Evolutionary conservation across 2,113 vertebrate species (phyloP), one percentile per base, ranked within the genome.

Genomic region (Onychostruthus taczanowskii): DNA sequence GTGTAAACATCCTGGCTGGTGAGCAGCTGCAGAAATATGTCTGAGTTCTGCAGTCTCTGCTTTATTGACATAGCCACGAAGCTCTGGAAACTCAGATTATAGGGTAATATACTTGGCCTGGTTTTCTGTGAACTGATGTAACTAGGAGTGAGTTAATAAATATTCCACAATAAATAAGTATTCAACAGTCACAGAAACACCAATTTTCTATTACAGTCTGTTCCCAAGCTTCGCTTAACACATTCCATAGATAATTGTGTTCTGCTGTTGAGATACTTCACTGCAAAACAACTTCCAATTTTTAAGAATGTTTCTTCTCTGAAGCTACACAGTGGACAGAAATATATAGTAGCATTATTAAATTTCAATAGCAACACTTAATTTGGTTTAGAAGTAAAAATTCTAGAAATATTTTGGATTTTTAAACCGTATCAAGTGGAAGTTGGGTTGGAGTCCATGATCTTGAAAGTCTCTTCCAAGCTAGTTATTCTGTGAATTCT

Each of bases 91-190:
- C 77, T 88, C 70, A 26, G 31, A 59, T 74, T 62, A 39, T 50
- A 59, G 47, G 39, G 30, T 79, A 80, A 23, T 86, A 33, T 16
- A 66, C 55, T 80, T 62, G 85, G 90, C 63, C 63, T 43, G 39
- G n/a, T 88, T 95, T 92, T 90, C 88, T 49, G 63, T 86, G 82
- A 88, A 43, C 62, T 85, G 70, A 69, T 88, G 33, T 78, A 89
- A 77, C 78, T 72, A 55, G 80, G 84, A 95, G 84, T 44, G 73
- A 89, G 44, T 89, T 90, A 95, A 87, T 94, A 95, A 93, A 81
- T 96, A 73, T 56, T 83, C 63, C 30, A 15, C 59, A 53, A 49
- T 90, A 92, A 90, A 58, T 74, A 84, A 89, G 56, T 67, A 84
- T 93, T 90, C 77, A 80, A 16, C 75, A 63, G 82, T 47, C 74